Base-by-base conservation (phyloP, 2,888 invertebrate species). In the Noctua fimbriata region DNA sequence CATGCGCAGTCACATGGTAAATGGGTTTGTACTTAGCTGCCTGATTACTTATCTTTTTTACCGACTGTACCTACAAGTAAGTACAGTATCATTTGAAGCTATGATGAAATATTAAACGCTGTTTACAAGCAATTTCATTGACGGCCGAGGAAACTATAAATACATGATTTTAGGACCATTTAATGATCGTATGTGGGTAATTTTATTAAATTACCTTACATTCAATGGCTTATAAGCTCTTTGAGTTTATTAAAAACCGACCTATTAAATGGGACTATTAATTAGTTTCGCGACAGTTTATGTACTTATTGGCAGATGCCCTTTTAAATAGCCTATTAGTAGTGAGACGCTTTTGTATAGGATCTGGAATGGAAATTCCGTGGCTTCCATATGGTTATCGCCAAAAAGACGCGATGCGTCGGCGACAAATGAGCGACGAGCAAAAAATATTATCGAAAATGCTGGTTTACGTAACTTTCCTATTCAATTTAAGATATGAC, bases 81-180 rank as follows among this genome's bases (percentile, higher is more conserved):
- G 58, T 65, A 66, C 55, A 73, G 55, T 60, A 75, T 75, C n/a
- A 83, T 49, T 73, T 69, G 41, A 65, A 78, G 24, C 60, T 78
- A 75, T 84, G 83, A 85, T 76, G 79, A 79, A 85, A 85, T 79
- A 71, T 65, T 83, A 73, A 86, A 69, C 41, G 44, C 58, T 70
- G 73, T 76, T 83, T 76, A 83, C 63, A 83, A 66, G 75, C 69
- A 49, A 75, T 86, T 83, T 86, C 52, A 75, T 73, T 73, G 47
- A 73, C 70, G 73, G 66, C 66, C 36, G 73, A 76, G 63, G 75
- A 87, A 87, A 83, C 87, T 83, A 84, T 75, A 83, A 87, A 83
- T 73, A 86, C 9, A 76, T 55, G 69, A 66, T 73, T 83, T 79
- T 75, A 65, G 71, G 74, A 58, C 78, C 55, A 73, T 2, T 66